Percentiles rank a stretch among this genome's conserved stretches.
Evolutionary conservation across 1,140 invertebrate genomes (phyloP).

Genomic region (Trachymyrmex septentrionalis): DNA sequence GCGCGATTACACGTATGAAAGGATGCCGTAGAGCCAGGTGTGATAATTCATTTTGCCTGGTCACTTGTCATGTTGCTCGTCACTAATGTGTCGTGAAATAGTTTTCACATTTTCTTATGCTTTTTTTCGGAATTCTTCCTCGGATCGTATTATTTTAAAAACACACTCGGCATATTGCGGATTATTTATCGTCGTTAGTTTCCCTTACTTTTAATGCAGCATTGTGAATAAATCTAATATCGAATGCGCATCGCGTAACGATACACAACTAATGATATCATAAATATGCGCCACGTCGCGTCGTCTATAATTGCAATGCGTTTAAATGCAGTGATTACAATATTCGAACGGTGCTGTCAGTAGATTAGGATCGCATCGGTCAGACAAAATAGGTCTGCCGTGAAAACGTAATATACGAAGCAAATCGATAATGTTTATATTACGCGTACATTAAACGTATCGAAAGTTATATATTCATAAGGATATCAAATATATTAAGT

Average conservation of each 20-base stretch:
- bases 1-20: conserved; percentile 41
- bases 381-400: conserved; percentile 40
- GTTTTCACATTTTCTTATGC: neutral
- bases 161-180: neutral
- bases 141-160: neutral
- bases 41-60: conserved; percentile 17
- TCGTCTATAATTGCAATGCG: conserved; percentile 54
- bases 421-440: conserved; percentile 39
- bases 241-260: conserved; percentile 26
- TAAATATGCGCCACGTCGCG: conserved; percentile 56
- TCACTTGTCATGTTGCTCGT: neutral
- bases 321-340: conserved; percentile 62
- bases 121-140: neutral
- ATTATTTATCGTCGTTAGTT: neutral
- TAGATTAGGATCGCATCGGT: conserved; percentile 61
- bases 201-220: neutral
- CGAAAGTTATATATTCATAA: neutral
- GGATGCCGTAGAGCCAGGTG: neutral
- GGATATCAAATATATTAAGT: neutral
- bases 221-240: conserved; percentile 27
- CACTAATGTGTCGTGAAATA: neutral
- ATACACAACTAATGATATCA: conserved; percentile 56
- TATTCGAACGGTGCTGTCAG: conserved; percentile 51
- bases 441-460: conserved; percentile 5
- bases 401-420: conserved; percentile 30